A percentile compares a stretch with the other conserved stretches of the same genome.
Conservation (phyloP, 2,888 invertebrate species). For the Drosophila nr. perissopoda region DNA sequence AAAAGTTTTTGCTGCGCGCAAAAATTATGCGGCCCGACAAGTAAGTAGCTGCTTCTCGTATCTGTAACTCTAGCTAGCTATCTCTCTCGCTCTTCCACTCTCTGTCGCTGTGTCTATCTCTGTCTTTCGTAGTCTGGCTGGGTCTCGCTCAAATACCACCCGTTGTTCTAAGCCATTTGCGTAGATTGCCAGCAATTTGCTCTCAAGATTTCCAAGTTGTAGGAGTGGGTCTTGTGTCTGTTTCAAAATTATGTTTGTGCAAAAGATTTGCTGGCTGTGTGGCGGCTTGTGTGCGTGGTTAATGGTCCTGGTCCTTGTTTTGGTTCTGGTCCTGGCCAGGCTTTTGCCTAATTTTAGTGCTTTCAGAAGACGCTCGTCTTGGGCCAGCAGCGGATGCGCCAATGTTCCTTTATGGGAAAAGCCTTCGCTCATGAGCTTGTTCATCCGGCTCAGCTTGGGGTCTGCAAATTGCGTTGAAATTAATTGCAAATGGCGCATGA, state of each 20-base stretch:
- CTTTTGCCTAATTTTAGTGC: constrained; percentile 63
- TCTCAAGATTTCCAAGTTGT: constrained; percentile 76
- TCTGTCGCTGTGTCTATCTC: constrained; percentile 7
- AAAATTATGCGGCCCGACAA: constrained; percentile 59
- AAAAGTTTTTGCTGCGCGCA: constrained; percentile 72
- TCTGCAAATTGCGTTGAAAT: constrained; percentile 77
- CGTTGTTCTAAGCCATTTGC: constrained; percentile 82
- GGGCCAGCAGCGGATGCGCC: constrained; percentile 58
- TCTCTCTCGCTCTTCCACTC: constrained; percentile 2
- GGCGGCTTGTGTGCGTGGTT: constrained; percentile 28
- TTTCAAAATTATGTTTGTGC: constrained; percentile 79
- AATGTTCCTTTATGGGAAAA: constrained; percentile 47
- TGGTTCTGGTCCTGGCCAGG: constrained; percentile 21
- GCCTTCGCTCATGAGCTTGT: constrained; percentile 29
- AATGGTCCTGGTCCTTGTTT: constrained; percentile 28
- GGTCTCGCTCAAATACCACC: constrained; percentile 72
- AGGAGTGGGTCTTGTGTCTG: constrained; percentile 62
- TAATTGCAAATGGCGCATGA: constrained; percentile 80
- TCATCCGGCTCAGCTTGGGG: constrained; percentile 62
- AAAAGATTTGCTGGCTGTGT: constrained; percentile 67
- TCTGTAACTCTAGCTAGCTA: constrained; percentile 19
- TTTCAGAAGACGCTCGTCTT: constrained; percentile 66
- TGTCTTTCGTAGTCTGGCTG: neutral
- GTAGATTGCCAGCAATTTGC: constrained; percentile 84
- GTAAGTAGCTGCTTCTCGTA: constrained; percentile 52